Conservation (phyloP, 2,888 invertebrate genomes). For the Periphyllus acericola region DNA sequence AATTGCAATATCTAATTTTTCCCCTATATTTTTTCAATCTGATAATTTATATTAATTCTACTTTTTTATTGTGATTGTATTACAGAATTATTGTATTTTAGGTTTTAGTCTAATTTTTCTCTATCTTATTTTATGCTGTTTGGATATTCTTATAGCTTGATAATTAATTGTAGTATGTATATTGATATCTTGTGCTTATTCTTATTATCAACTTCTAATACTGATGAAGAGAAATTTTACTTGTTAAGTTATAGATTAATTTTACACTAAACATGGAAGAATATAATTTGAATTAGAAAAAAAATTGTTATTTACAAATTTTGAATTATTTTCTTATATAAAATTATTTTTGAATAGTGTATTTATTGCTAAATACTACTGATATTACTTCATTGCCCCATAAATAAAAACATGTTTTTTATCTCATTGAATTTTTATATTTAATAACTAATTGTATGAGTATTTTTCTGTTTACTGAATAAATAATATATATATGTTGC, state of each 20-base stretch:
- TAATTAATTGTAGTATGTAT: neutral
- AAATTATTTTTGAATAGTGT: constrained; percentile 24
- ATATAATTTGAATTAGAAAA: neutral
- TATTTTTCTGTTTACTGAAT: constrained; percentile 21
- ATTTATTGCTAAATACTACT: neutral
- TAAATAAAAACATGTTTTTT: neutral
- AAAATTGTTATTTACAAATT: neutral
- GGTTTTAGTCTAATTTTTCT: neutral
- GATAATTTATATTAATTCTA: too few species aligned
- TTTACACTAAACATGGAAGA: neutral
- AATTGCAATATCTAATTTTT: neutral
- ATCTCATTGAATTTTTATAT: constrained; percentile 7
- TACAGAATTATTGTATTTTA: constrained; percentile 1
- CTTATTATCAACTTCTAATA: constrained; percentile 18
- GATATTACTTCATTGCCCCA: neutral
- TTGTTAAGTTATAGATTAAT: neutral
- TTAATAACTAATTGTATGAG: neutral
- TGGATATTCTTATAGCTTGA: neutral
- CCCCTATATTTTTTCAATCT: too few species aligned
- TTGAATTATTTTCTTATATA: constrained; percentile 30
- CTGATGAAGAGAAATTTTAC: neutral
- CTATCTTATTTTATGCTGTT: neutral
- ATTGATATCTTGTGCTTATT: neutral
- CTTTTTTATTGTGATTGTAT: neutral
- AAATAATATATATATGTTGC: constrained; percentile 4